Evolutionary conservation across 2,888 invertebrate genomes (phyloP).

Genomic region (Melieria picta): DNA sequence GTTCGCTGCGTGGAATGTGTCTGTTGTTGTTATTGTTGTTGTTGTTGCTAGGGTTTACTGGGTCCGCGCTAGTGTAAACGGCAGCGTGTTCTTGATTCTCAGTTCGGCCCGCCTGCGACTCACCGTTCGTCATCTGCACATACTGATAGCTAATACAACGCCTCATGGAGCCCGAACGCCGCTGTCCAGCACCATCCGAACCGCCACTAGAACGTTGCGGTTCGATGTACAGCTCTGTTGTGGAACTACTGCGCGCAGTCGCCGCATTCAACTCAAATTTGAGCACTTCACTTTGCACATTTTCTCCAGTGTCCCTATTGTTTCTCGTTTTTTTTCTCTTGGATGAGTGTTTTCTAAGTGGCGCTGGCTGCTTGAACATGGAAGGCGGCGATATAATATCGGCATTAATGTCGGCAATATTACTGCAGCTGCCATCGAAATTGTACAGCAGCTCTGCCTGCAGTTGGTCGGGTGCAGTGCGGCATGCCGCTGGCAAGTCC

Average conservation of each 20-base stretch:
- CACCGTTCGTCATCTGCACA: slow-evolving; percentile 56
- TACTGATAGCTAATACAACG: slow-evolving; percentile 69
- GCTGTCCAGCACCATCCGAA: slow-evolving; percentile 26
- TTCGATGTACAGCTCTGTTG: slow-evolving; percentile 53
- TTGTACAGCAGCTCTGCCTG: slow-evolving; percentile 70
- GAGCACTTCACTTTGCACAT: background rate
- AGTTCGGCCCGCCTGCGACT: background rate
- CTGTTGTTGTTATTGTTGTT: slow-evolving; percentile 24
- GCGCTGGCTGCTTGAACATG: slow-evolving; percentile 70
- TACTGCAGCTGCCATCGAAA: slow-evolving; percentile 53
- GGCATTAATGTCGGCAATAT: slow-evolving; percentile 42
- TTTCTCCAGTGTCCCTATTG: slow-evolving; percentile 3
- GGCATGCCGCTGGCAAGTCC: slow-evolving; percentile 67
- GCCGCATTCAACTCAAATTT: background rate
- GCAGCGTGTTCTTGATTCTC: background rate
- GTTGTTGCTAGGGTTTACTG: slow-evolving; percentile 14
- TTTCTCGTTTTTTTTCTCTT: background rate
- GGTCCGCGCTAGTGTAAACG: slow-evolving; percentile 12
- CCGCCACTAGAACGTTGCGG: slow-evolving; percentile 47
- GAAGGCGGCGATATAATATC: slow-evolving; percentile 68
- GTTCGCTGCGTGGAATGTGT: slow-evolving; percentile 3
- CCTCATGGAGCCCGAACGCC: slow-evolving; percentile 57
- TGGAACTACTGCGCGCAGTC: slow-evolving; percentile 44
- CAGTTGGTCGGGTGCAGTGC: slow-evolving; percentile 68
- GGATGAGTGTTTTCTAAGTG: slow-evolving; percentile 53